phyloP scores from a whole-genome alignment of 1,140 invertebrate genomes.

The Drosophila gunungcola region DNA sequence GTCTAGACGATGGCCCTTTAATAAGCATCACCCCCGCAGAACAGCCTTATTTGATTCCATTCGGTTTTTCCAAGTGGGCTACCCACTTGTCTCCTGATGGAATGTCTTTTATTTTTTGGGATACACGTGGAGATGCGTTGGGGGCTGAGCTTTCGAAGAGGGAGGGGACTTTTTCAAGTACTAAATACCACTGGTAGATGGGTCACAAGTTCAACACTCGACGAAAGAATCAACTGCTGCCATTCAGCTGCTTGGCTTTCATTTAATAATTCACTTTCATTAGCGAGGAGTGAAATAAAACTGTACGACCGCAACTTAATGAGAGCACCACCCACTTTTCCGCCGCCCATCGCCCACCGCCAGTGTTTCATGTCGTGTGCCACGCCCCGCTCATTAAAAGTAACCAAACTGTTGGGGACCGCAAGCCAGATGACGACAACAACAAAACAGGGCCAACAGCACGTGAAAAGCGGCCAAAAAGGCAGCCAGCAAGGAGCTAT shows the following conservation, averaged over 20 bases:
- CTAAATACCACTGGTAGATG: slow-evolving; percentile 21
- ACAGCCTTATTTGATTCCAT: slow-evolving; percentile 17
- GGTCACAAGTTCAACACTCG: slow-evolving; percentile 35
- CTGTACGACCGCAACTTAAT: slow-evolving; percentile 76
- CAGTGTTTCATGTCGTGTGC: slow-evolving; percentile 40
- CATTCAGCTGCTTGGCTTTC: slow-evolving; percentile 43
- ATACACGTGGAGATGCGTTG: not conserved
- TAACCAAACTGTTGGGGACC: slow-evolving; percentile 72
- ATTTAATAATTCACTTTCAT: slow-evolving; percentile 76
- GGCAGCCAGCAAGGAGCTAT: slow-evolving; percentile 53
- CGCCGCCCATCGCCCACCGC: not conserved
- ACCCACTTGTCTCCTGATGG: slow-evolving; percentile 24
- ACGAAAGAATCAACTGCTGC: slow-evolving; percentile 23
- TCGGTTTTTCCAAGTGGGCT: slow-evolving; percentile 37
- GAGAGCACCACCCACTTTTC: slow-evolving; percentile 44
- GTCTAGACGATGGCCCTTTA: slow-evolving; percentile 43
- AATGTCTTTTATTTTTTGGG: slow-evolving; percentile 41
- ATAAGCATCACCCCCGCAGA: slow-evolving; percentile 32
- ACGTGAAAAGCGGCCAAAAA: slow-evolving; percentile 79
- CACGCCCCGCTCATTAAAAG: slow-evolving; percentile 77
- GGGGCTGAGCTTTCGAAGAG: slow-evolving; percentile 1
- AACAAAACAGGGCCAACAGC: slow-evolving; percentile 61
- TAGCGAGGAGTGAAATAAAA: slow-evolving; percentile 64
- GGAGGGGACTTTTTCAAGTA: slow-evolving; percentile 2
- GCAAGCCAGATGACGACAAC: slow-evolving; percentile 71